Percentiles rank a stretch among this genome's conserved stretches.
phyloP scores from a whole-genome alignment of 2,113 vertebrate species.

The Aspiorhynchus laticeps region DNA sequence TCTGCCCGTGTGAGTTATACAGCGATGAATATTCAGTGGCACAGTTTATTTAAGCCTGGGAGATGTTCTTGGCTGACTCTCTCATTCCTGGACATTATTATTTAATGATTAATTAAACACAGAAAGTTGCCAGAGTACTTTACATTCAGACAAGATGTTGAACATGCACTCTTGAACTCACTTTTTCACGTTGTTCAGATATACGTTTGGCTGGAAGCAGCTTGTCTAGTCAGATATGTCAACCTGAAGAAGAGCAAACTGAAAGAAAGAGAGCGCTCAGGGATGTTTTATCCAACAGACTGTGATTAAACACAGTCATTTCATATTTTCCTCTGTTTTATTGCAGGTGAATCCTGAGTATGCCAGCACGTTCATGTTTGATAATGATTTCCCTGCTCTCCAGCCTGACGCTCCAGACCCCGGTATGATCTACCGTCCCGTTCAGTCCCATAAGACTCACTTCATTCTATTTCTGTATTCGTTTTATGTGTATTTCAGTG shows the following conservation, averaged over 20 bases:
- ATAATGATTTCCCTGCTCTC: constrained; percentile 94
- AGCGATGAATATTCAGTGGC: constrained; percentile 13
- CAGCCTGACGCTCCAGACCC: constrained; percentile 89
- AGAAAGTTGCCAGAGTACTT: constrained; percentile 1
- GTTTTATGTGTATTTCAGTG: too few species aligned
- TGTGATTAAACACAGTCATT: background rate
- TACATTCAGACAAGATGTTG: background rate
- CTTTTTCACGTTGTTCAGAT: background rate
- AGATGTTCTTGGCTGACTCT: constrained; percentile 25
- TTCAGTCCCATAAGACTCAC: background rate
- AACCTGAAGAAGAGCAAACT: background rate
- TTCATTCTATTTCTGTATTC: background rate
- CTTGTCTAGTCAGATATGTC: background rate
- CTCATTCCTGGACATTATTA: background rate
- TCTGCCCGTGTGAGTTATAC: background rate
- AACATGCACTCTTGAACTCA: background rate
- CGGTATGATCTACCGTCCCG: constrained; percentile 71
- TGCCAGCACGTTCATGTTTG: constrained; percentile 88
- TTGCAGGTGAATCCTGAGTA: constrained; percentile 88
- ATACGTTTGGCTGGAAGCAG: background rate
- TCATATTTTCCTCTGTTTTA: constrained; percentile 13
- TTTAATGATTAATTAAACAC: constrained; percentile 22
- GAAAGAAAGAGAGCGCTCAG: background rate
- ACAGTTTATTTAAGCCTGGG: constrained; percentile 16
- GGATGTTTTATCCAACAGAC: background rate